These are phyloP conservation scores for Lysandra bellargus DNA, from an alignment of 2,888 invertebrate genomes.

Conservation along the genomic window DNA sequence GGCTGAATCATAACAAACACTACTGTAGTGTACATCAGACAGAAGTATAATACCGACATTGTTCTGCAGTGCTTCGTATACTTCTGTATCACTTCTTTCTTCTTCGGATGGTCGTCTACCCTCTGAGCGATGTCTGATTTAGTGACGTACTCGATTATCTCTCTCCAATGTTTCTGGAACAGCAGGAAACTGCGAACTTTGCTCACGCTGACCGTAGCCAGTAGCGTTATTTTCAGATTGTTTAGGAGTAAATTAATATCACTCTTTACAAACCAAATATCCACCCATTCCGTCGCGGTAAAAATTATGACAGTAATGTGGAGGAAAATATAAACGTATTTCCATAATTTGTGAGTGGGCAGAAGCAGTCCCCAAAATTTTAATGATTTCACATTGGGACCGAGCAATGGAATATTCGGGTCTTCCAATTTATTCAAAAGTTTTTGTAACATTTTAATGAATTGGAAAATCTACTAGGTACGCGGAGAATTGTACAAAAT, in stretches of 20 bases:
- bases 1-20: conserved; percentile 60
- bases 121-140: conserved; percentile 57
- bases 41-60: conserved; percentile 64
- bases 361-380: conserved; percentile 68
- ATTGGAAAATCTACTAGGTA: not conserved
- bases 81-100: conserved; percentile 47
- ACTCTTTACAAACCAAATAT: conserved; percentile 65
- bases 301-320: conserved; percentile 60
- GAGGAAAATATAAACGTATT: conserved; percentile 56
- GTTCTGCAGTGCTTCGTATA: conserved; percentile 63
- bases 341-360: conserved; percentile 51
- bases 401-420: conserved; percentile 59
- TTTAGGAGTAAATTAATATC: conserved; percentile 61
- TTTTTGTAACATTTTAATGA: conserved; percentile 47
- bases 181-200: conserved; percentile 60
- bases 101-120: conserved; percentile 44
- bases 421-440: conserved; percentile 59
- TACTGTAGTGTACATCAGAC: conserved; percentile 64
- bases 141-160: conserved; percentile 62
- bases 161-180: conserved; percentile 62
- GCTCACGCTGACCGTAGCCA: conserved; percentile 61
- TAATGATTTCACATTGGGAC: conserved; percentile 63
- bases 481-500: not conserved
- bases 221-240: conserved; percentile 66
- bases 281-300: conserved; percentile 60